phyloP scores from a whole-genome alignment of 2,888 invertebrate species.

The Andrena trimmerana region DNA sequence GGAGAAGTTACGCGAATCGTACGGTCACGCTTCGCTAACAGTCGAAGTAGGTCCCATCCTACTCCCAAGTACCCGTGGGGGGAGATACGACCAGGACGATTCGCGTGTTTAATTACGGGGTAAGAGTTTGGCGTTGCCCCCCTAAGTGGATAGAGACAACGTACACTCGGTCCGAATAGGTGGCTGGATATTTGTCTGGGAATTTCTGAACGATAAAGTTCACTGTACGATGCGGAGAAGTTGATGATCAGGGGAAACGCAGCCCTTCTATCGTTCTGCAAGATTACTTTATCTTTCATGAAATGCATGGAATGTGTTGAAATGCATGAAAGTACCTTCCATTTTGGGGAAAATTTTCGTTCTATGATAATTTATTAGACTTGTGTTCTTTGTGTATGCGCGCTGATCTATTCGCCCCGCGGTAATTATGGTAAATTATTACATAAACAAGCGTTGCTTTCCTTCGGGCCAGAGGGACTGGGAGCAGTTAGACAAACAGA shows the following conservation, averaged over 20 bases:
- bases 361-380: too few species aligned
- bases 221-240: not conserved
- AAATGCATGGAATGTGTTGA: too few species aligned
- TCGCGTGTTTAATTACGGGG: conserved; percentile 6
- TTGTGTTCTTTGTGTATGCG: not conserved
- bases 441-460: conserved; percentile 12
- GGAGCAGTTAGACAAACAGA: conserved; percentile 10
- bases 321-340: too few species aligned
- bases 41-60: too few species aligned
- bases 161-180: too few species aligned
- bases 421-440: not conserved
- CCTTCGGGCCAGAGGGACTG: not conserved
- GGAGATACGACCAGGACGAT: not conserved
- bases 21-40: not conserved
- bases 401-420: not conserved
- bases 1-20: conserved; percentile 6
- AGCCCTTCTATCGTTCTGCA: too few species aligned
- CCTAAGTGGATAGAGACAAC: not conserved
- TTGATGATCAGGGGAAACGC: too few species aligned
- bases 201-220: not conserved
- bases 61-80: not conserved
- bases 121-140: not conserved
- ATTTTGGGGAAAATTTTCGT: too few species aligned
- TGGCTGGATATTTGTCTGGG: not conserved
- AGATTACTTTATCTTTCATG: too few species aligned